Conservation (phyloP, 2,888 invertebrate species). For the Drosophila subsilvestris region DNA sequence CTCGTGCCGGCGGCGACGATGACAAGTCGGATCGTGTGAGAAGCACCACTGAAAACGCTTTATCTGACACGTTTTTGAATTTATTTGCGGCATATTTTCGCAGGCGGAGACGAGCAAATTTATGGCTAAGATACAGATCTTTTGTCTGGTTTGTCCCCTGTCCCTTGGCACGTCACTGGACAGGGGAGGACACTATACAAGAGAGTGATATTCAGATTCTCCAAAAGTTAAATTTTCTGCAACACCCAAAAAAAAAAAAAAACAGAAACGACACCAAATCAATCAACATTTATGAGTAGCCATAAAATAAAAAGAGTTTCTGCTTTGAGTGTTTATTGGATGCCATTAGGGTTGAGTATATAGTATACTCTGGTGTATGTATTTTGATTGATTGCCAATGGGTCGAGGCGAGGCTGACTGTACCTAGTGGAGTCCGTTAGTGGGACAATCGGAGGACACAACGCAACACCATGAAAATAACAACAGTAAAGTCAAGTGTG, state of each 20-base stretch:
- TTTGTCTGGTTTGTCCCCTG: conserved; percentile 22
- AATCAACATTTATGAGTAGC: conserved; percentile 67
- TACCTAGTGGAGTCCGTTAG: conserved; percentile 31
- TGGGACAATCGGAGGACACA: conserved; percentile 62
- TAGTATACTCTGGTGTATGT: conserved; percentile 30
- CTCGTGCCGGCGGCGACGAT: conserved; percentile 14
- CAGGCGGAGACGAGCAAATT: conserved; percentile 33
- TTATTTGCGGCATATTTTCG: conserved; percentile 54
- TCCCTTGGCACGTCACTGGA: too few species aligned
- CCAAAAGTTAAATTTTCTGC: conserved; percentile 28
- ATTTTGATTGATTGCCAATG: conserved; percentile 67
- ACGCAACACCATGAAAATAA: not conserved
- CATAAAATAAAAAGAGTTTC: conserved; percentile 33
- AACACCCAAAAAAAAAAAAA: conserved; percentile 1
- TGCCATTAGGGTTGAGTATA: conserved; percentile 26
- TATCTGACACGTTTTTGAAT: conserved; percentile 72
- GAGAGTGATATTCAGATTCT: conserved; percentile 18
- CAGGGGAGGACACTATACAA: not conserved
- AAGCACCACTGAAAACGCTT: conserved; percentile 40
- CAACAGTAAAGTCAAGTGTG: conserved; percentile 38
- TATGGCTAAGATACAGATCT: conserved; percentile 48
- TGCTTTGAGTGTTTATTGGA: conserved; percentile 49
- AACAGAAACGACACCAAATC: conserved; percentile 38
- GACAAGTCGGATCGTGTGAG: conserved; percentile 41
- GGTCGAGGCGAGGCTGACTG: conserved; percentile 25